These are phyloP conservation scores for Glossophaga mutica DNA, from an alignment of 2,797 vertebrate species.

Conservation along the genomic window DNA sequence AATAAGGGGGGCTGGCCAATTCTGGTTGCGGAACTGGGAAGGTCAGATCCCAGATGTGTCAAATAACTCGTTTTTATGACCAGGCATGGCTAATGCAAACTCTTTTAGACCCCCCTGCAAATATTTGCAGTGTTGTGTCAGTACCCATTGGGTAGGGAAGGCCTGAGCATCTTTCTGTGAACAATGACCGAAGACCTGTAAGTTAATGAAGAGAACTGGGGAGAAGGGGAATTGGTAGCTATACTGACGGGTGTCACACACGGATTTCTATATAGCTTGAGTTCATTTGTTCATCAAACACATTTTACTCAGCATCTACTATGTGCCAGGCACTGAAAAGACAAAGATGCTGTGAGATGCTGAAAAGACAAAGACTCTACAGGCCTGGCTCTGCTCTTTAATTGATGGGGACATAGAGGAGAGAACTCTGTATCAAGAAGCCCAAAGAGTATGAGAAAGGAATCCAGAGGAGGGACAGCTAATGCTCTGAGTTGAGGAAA, in stretches of 20 bases:
- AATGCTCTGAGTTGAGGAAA: neutral
- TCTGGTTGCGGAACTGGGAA: neutral
- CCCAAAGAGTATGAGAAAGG: neutral
- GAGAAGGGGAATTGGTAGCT: neutral
- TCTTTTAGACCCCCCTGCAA: neutral
- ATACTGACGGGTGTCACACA: rapidly evolving
- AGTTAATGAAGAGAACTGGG: rapidly evolving
- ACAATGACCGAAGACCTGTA: neutral
- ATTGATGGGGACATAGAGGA: neutral
- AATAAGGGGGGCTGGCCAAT: neutral
- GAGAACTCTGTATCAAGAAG: neutral
- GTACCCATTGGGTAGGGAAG: neutral
- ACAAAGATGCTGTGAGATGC: neutral
- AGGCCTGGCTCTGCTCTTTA: neutral
- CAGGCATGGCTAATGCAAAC: neutral
- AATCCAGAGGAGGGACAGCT: neutral
- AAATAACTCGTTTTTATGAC: neutral
- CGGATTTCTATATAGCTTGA: rapidly evolving
- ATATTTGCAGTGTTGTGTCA: neutral
- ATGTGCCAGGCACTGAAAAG: rapidly evolving
- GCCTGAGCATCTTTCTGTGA: neutral
- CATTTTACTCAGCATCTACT: neutral
- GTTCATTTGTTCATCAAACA: neutral
- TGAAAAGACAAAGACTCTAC: neutral
- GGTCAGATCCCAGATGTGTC: neutral